phyloP scores from a whole-genome alignment of 2,888 invertebrate genomes.

The Anticlea derivata region DNA sequence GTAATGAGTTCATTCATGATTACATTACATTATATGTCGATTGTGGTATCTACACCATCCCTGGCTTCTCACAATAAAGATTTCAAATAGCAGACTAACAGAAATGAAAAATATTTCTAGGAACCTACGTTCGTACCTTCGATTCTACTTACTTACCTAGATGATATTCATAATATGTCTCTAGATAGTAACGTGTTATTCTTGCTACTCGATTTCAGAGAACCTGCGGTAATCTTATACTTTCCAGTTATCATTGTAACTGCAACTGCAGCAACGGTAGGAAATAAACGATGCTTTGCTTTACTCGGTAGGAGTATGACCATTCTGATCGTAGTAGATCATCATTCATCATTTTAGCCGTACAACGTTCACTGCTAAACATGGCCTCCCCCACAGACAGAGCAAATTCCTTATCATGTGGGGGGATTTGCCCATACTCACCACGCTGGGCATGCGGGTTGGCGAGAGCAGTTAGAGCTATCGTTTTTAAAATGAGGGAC shows the following conservation, averaged over 20 bases:
- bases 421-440: too few relatives aligned
- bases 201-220: slow-evolving; percentile 7
- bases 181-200: background rate
- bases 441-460: too few relatives aligned
- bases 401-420: too few relatives aligned
- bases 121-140: background rate
- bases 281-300: background rate
- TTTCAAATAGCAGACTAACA: background rate
- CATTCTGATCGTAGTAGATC: too few relatives aligned
- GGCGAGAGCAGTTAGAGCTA: too few relatives aligned
- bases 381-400: too few relatives aligned
- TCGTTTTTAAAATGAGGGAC: too few relatives aligned
- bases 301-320: background rate
- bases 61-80: background rate
- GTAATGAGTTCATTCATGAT: slow-evolving; percentile 10
- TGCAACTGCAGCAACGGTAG: background rate
- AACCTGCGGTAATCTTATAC: background rate
- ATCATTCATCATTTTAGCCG: too few relatives aligned
- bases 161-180: background rate
- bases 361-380: too few relatives aligned
- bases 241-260: background rate
- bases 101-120: background rate
- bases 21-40: background rate
- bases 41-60: too few relatives aligned
- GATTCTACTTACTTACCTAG: background rate